Evolutionary conservation across 2,113 vertebrate genomes (phyloP), one percentile per base, ranked within the genome.

Genomic region (Polypterus bichir): DNA sequence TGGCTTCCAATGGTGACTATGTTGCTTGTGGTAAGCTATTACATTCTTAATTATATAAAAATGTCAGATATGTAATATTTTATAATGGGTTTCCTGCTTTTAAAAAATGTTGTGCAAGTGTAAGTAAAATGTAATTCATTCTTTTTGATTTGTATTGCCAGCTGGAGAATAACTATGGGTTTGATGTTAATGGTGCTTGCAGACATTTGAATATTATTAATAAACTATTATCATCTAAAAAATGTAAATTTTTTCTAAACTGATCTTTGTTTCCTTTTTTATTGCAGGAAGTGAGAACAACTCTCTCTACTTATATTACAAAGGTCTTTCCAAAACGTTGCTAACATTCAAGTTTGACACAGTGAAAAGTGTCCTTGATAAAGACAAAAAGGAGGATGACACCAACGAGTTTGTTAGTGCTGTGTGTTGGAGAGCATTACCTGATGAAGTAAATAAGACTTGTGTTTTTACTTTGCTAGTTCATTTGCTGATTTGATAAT

Each of bases 381-480:
- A 99, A 76, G 95, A 98, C 70, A 87, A 96, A 69, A 99, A 99
- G 75, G 96, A 99, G 73, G 96, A 97, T 46, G 96, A 98, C 77
- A 97, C 93, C 66, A 98, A 98, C 49, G 96, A 98, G 79, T 99
- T 98, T 80, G 96, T 98, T 77, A 99, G 96, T 67, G 96, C 96
- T 0, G 96, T 98, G 45, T 99, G 95, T 82, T 99, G 96, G 96
- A 88, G 96, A 64, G 92, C 93, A 3, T 78, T 97, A 60, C 93
- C 95, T 51, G 93, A 98, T 62, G 94, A 94, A 86, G 96, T 99
- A 79, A 90, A 92, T 70, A 59, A 9, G 59, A 44, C 5, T 46
- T 61, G 2, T 1, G 44, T 44, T 54, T 61, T 51, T 63, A 47
- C 60, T 48, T 44, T 4, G 3, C 62, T 11, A 6, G 6, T 5